Evolutionary conservation across 2,113 vertebrate genomes (phyloP).

Genomic region (Limnothrissa miodon): DNA sequence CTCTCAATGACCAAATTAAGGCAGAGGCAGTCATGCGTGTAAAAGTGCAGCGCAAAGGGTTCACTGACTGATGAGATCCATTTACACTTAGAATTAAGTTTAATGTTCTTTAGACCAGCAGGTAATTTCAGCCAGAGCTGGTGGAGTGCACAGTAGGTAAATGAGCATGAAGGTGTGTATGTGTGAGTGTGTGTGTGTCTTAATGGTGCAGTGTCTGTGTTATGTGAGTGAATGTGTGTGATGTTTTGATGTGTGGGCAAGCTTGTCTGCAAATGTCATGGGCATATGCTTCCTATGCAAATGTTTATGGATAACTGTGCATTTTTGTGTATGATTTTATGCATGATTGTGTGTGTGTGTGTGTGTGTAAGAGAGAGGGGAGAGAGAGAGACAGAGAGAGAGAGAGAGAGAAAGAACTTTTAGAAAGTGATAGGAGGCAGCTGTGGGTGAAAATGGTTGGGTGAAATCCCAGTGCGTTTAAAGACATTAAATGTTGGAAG

Average conservation of each 20-base stretch:
- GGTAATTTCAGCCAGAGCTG: conserved; percentile 60
- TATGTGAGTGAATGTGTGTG: conserved; percentile 16
- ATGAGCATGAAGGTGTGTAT: conserved; percentile 35
- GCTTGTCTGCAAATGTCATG: background rate
- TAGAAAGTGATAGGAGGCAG: conserved; percentile 45
- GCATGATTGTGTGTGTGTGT: conserved; percentile 3
- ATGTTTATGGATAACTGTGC: background rate
- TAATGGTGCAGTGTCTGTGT: background rate
- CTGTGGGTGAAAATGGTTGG: conserved; percentile 59
- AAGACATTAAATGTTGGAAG: conserved; percentile 59
- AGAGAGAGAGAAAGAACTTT: conserved; percentile 29
- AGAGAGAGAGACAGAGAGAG: conserved; percentile 18
- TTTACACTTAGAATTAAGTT: conserved; percentile 74
- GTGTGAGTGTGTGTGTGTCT: conserved; percentile 11
- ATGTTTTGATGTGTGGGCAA: conserved; percentile 6
- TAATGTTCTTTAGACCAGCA: conserved; percentile 69
- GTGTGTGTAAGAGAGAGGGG: background rate
- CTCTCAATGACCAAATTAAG: conserved; percentile 62
- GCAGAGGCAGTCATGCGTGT: conserved; percentile 51
- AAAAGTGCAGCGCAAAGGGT: conserved; percentile 62
- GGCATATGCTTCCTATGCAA: background rate
- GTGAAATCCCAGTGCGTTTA: conserved; percentile 56
- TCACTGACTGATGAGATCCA: conserved; percentile 75
- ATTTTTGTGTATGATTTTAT: conserved; percentile 11
- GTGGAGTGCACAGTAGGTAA: conserved; percentile 35